phyloP scores from a whole-genome alignment of 2,888 invertebrate genomes.

The Zonitis immaculata region DNA sequence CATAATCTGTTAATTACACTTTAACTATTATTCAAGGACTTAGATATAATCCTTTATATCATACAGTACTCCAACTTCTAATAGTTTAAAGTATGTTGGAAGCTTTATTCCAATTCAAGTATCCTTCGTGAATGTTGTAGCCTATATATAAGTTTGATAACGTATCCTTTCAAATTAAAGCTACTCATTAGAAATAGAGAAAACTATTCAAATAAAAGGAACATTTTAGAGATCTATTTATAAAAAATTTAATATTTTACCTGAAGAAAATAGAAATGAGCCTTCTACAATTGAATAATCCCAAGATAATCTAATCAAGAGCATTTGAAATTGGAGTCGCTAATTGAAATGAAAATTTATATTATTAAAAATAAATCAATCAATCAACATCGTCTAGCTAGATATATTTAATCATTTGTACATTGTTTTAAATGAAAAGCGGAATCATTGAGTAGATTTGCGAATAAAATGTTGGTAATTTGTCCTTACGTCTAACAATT shows the following conservation, averaged over 20 bases:
- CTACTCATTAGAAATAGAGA: neutral
- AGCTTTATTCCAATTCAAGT: neutral
- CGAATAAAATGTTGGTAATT: conserved; percentile 14
- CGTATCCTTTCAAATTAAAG: neutral
- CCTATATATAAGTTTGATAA: neutral
- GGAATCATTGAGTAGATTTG: conserved; percentile 14
- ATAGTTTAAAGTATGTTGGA: neutral
- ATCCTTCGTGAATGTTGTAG: neutral
- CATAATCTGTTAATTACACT: neutral
- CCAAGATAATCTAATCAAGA: no score
- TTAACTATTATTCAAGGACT: neutral
- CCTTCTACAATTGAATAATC: no score
- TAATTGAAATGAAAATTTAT: no score
- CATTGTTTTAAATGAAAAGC: conserved; percentile 6
- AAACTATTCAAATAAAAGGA: no score
- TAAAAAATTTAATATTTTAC: no score
- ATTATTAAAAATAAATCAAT: no score
- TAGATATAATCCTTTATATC: neutral
- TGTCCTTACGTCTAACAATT: conserved; percentile 16
- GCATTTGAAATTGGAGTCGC: no score
- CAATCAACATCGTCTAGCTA: no score
- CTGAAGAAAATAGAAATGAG: no score
- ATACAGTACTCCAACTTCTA: neutral
- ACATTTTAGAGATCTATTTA: no score
- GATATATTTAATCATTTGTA: no score